phyloP scores from a whole-genome alignment of 2,113 vertebrate genomes.

The Eidolon helvum region DNA sequence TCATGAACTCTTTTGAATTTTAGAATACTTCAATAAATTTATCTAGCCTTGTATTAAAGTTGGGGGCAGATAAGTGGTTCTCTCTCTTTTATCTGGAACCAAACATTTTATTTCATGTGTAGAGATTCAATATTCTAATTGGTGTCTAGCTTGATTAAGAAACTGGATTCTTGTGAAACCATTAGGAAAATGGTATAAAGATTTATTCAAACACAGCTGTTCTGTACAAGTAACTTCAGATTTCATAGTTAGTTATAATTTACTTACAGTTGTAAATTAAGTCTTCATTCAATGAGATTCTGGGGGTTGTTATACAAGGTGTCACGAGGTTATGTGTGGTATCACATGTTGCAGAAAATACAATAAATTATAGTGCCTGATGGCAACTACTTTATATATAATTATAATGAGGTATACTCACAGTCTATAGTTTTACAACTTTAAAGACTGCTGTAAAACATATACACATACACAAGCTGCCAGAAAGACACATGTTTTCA shows the following conservation, averaged over 20 bases:
- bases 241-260: neutral
- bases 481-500: slow-evolving; percentile 23
- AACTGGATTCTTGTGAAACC: neutral
- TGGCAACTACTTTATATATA: neutral
- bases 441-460: neutral
- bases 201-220: neutral
- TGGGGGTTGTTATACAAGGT: neutral
- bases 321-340: neutral
- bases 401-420: slow-evolving; percentile 23
- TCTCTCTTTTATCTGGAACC: slow-evolving; percentile 5
- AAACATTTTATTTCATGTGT: neutral
- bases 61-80: neutral
- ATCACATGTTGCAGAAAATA: neutral
- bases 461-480: neutral
- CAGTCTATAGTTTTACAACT: neutral
- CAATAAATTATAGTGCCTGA: neutral
- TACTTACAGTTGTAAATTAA: slow-evolving; percentile 28
- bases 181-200: neutral
- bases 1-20: neutral
- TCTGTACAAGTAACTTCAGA: slow-evolving; percentile 27
- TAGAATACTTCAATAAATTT: neutral
- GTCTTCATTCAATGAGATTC: neutral
- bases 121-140: neutral
- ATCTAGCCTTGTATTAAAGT: neutral
- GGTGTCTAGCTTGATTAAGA: neutral